Evolutionary conservation across 2,797 vertebrate species (phyloP).

Genomic region (Megaceryle alcyon): DNA sequence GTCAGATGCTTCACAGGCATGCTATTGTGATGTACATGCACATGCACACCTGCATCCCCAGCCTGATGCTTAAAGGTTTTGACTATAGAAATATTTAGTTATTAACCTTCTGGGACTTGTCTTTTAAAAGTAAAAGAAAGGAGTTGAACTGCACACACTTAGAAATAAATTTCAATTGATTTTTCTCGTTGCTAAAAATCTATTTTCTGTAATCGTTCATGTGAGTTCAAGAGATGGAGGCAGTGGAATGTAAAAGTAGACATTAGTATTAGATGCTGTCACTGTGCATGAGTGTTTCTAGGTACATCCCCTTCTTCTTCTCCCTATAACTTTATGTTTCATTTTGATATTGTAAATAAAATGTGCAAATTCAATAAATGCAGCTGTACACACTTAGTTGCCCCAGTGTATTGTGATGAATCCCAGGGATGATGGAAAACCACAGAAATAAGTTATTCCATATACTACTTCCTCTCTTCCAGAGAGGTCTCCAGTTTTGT

Average conservation of each 20-base stretch:
- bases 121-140: not conserved
- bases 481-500: not conserved
- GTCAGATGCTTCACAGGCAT: not conserved
- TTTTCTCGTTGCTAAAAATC: not conserved
- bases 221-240: not conserved
- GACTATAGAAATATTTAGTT: not conserved
- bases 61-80: not conserved
- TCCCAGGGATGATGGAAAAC: not conserved
- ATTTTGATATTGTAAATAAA: not conserved
- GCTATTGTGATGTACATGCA: not conserved
- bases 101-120: not conserved
- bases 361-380: not conserved
- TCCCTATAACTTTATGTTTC: not conserved
- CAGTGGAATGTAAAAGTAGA: not conserved
- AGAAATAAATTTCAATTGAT: not conserved
- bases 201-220: fast-evolving
- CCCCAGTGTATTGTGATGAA: not conserved
- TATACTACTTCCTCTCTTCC: not conserved
- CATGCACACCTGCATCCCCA: not conserved
- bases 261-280: not conserved
- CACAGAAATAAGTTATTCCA: not conserved
- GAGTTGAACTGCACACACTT: not conserved
- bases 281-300: not conserved
- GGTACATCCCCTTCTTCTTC: not conserved
- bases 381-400: not conserved